phyloP scores from a whole-genome alignment of 1,140 invertebrate genomes.

The Macrocentrus cingulum region DNA sequence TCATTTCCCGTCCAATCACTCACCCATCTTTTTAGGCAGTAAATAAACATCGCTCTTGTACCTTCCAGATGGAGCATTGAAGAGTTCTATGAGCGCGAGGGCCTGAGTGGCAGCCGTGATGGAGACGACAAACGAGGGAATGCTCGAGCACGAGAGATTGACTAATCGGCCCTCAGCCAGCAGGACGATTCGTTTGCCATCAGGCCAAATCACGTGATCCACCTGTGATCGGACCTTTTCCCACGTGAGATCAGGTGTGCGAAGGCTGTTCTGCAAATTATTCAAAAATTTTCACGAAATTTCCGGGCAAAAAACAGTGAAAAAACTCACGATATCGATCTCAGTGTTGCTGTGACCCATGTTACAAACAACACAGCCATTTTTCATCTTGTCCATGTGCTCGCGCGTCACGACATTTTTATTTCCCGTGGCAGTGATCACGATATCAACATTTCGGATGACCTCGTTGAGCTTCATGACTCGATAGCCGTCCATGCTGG shows the following conservation, averaged over 20 bases:
- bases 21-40: conserved; percentile 97
- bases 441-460: conserved; percentile 90
- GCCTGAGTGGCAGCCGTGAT: conserved; percentile 95
- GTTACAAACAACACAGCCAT: conserved; percentile 94
- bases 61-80: conserved; percentile 89
- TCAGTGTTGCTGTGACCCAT: conserved; percentile 99
- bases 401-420: conserved; percentile 94
- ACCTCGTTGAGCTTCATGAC: conserved; percentile 95
- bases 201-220: conserved; percentile 95
- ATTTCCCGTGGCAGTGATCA: conserved; percentile 95
- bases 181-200: conserved; percentile 88
- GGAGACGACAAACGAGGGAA: conserved; percentile 96
- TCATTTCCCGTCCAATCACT: conserved; percentile 31
- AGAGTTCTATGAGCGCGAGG: conserved; percentile 92
- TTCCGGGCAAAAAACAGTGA: neutral
- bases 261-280: conserved; percentile 77
- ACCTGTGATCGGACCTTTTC: conserved; percentile 97
- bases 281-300: conserved; percentile 20
- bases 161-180: conserved; percentile 93
- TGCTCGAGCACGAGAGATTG: conserved; percentile 94
- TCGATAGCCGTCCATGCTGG: conserved; percentile 96
- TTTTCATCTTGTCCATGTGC: conserved; percentile 97
- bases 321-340: conserved; percentile 85
- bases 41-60: conserved; percentile 96
- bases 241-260: conserved; percentile 94